phyloP scores from a whole-genome alignment of 1,140 invertebrate species.

The Lordiphosa collinella region DNA sequence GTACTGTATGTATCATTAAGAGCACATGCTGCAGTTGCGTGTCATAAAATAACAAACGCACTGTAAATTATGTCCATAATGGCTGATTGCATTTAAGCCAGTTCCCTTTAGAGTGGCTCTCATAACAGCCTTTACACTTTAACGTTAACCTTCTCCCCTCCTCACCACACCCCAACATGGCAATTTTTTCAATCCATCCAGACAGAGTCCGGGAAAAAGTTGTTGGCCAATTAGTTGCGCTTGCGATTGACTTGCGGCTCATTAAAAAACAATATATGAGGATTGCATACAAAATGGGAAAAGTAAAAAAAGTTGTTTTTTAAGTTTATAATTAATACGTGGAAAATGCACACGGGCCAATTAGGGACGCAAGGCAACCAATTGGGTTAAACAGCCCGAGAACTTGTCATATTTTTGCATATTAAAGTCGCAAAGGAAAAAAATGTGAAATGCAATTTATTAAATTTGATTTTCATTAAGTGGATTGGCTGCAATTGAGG shows the following conservation, averaged over 20 bases:
- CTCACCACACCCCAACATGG: constrained; percentile 43
- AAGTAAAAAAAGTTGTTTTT: constrained; percentile 31
- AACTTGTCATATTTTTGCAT: constrained; percentile 35
- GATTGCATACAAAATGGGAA: constrained; percentile 40
- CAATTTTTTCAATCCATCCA: constrained; percentile 59
- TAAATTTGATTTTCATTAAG: constrained; percentile 63
- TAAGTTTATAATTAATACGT: constrained; percentile 62
- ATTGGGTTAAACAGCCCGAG: constrained; percentile 61
- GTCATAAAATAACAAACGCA: constrained; percentile 57
- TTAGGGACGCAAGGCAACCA: constrained; percentile 48
- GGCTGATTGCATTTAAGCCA: constrained; percentile 64
- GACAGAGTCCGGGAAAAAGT: constrained; percentile 33
- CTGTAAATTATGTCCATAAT: constrained; percentile 75
- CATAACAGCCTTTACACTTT: constrained; percentile 45
- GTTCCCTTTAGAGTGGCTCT: constrained; percentile 24
- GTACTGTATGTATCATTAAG: constrained; percentile 41
- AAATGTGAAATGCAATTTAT: constrained; percentile 60
- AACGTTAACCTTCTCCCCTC: neutral
- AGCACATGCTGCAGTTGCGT: constrained; percentile 68
- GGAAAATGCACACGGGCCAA: constrained; percentile 53
- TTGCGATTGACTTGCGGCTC: constrained; percentile 74
- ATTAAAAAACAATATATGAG: constrained; percentile 78
- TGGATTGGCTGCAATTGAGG: constrained; percentile 40
- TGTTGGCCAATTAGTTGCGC: constrained; percentile 65
- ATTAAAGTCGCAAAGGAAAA: constrained; percentile 11